phyloP scores from a whole-genome alignment of 1,140 invertebrate species.

The Halictus rubicundus region DNA sequence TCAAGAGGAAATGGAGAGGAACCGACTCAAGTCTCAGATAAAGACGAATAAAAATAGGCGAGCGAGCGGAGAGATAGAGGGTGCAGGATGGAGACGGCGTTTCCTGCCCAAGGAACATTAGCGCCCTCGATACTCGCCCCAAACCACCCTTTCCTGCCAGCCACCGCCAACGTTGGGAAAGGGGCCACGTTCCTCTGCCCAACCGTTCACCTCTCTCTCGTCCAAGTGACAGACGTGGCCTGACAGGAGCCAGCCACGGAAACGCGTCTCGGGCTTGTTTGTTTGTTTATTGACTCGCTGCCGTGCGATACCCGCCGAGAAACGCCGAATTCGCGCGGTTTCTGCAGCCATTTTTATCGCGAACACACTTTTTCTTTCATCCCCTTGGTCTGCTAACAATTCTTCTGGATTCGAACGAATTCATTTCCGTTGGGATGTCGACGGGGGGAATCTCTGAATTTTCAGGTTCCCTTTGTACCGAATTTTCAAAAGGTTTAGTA shows the following conservation, averaged over 20 bases:
- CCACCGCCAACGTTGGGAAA: slow-evolving; percentile 41
- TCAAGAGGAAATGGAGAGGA: slow-evolving; percentile 67
- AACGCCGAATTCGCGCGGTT: too few relatives aligned
- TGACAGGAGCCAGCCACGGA: slow-evolving; percentile 13
- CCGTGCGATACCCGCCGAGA: too few relatives aligned
- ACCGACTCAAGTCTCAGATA: slow-evolving; percentile 68
- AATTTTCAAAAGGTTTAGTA: too few relatives aligned
- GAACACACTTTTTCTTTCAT: too few relatives aligned
- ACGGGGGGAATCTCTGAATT: too few relatives aligned
- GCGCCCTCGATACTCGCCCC: slow-evolving; percentile 78
- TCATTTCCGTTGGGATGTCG: too few relatives aligned
- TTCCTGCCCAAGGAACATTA: slow-evolving; percentile 79
- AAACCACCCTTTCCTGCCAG: slow-evolving; percentile 37
- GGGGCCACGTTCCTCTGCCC: slow-evolving; percentile 52
- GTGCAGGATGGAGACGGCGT: slow-evolving; percentile 78
- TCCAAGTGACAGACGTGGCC: slow-evolving; percentile 61
- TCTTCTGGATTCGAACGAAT: too few relatives aligned
- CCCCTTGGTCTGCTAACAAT: too few relatives aligned
- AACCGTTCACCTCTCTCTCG: slow-evolving; percentile 46
- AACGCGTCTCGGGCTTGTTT: slow-evolving; percentile 4
- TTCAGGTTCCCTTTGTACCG: too few relatives aligned
- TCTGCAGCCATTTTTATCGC: too few relatives aligned
- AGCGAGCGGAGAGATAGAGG: slow-evolving; percentile 70
- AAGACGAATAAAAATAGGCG: slow-evolving; percentile 78
- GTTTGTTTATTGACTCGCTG: not conserved